These are phyloP conservation scores for Calonectris borealis DNA, from an alignment of 2,113 vertebrate genomes.

Conservation along the genomic window DNA sequence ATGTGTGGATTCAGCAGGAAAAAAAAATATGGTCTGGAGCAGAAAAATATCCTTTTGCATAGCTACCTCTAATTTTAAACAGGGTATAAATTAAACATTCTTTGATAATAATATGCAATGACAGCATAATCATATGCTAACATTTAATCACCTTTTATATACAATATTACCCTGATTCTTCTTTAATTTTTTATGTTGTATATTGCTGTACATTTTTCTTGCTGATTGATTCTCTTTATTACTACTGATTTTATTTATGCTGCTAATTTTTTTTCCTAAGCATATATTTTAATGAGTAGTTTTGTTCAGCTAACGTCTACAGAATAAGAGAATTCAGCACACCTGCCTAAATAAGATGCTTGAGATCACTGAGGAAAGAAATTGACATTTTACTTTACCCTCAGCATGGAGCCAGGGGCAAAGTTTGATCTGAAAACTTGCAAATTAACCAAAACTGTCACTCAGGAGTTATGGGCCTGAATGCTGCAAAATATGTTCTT, in stretches of 20 bases:
- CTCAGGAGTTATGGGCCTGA: constrained; percentile 92
- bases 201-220: constrained; percentile 84
- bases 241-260: constrained; percentile 85
- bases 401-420: constrained; percentile 88
- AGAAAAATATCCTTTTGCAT: constrained; percentile 68
- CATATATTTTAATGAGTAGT: constrained; percentile 87
- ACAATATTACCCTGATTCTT: constrained; percentile 78
- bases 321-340: constrained; percentile 85
- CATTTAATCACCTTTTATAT: constrained; percentile 84
- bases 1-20: constrained; percentile 68
- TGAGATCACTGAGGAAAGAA: constrained; percentile 87
- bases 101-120: constrained; percentile 82
- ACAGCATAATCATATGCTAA: constrained; percentile 82
- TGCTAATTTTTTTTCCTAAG: constrained; percentile 82
- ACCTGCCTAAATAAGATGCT: constrained; percentile 93
- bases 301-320: constrained; percentile 82
- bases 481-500: constrained; percentile 96
- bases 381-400: constrained; percentile 91
- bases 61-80: constrained; percentile 78
- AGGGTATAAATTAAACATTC: constrained; percentile 83
- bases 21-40: constrained; percentile 65
- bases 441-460: constrained; percentile 95
- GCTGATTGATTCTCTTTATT: constrained; percentile 84
- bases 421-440: constrained; percentile 93
- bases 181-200: constrained; percentile 84